These are phyloP conservation scores for Brachionus asplanchnoidis DNA, from an alignment of 1,140 invertebrate species.

Conservation along the genomic window DNA sequence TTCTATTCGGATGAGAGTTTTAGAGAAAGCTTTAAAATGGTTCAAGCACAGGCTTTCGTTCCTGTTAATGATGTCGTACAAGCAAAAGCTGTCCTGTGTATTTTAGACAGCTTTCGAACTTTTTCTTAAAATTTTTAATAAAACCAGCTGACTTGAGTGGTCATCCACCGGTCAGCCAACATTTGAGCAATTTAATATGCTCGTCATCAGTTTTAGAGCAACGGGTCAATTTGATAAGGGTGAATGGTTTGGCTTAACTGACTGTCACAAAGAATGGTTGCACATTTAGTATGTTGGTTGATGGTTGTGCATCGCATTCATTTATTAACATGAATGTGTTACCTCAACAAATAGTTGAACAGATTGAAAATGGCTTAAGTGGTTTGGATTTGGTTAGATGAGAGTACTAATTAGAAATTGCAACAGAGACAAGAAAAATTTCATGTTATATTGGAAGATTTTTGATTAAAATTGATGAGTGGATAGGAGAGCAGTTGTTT, in stretches of 20 bases:
- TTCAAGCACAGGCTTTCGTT: too few relatives aligned
- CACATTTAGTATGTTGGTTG: neutral
- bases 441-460: neutral
- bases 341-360: neutral
- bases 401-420: neutral
- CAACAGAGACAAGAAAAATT: neutral
- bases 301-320: neutral
- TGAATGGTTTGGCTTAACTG: neutral
- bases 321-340: neutral
- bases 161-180: too few relatives aligned
- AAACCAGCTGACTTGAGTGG: too few relatives aligned
- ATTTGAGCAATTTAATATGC: neutral
- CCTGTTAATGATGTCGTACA: too few relatives aligned
- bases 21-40: too few relatives aligned
- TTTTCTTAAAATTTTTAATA: too few relatives aligned
- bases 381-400: neutral
- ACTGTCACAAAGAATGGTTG: neutral
- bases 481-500: neutral
- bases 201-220: neutral
- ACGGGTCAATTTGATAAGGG: neutral
- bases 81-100: too few relatives aligned
- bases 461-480: neutral
- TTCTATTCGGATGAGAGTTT: too few relatives aligned
- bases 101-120: too few relatives aligned
- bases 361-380: neutral